phyloP scores from a whole-genome alignment of 2,113 vertebrate genomes.

The Clarias magur region DNA sequence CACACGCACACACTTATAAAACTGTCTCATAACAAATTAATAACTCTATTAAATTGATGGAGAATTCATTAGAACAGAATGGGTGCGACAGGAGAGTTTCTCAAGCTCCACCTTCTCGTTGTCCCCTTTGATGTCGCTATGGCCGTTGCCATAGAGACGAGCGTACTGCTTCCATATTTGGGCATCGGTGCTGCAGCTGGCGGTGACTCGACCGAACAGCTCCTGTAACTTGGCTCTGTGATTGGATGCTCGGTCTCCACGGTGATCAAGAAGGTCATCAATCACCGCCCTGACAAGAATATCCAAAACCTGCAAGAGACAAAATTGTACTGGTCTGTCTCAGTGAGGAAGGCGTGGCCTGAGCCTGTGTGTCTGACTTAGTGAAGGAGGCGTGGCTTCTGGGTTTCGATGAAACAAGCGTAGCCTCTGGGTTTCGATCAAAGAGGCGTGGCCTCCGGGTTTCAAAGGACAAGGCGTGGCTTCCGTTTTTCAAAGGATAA shows the following conservation, averaged over 20 bases:
- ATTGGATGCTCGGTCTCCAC: constrained; percentile 68
- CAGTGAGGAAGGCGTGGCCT: background rate
- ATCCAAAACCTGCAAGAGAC: constrained; percentile 78
- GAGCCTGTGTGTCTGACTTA: background rate
- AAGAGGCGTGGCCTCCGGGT: background rate
- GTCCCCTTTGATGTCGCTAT: constrained; percentile 75
- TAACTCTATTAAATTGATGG: background rate
- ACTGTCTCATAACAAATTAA: background rate
- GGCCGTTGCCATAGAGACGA: constrained; percentile 79
- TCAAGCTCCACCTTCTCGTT: constrained; percentile 80
- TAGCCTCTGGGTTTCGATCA: background rate
- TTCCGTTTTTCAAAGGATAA: background rate
- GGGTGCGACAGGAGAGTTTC: background rate
- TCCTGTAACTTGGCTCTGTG: constrained; percentile 80
- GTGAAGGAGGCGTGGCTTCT: background rate
- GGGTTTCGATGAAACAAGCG: background rate
- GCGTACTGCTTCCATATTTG: constrained; percentile 89
- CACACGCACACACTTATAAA: constrained; percentile 9
- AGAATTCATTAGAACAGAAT: background rate
- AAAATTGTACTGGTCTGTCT: background rate
- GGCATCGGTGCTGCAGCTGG: constrained; percentile 81
- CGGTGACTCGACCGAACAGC: constrained; percentile 86
- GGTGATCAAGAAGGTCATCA: constrained; percentile 74
- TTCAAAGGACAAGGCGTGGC: background rate
- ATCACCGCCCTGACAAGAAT: constrained; percentile 83